These are phyloP conservation scores for Cheilosia urbana DNA, from an alignment of 2,888 invertebrate species.

Conservation along the genomic window DNA sequence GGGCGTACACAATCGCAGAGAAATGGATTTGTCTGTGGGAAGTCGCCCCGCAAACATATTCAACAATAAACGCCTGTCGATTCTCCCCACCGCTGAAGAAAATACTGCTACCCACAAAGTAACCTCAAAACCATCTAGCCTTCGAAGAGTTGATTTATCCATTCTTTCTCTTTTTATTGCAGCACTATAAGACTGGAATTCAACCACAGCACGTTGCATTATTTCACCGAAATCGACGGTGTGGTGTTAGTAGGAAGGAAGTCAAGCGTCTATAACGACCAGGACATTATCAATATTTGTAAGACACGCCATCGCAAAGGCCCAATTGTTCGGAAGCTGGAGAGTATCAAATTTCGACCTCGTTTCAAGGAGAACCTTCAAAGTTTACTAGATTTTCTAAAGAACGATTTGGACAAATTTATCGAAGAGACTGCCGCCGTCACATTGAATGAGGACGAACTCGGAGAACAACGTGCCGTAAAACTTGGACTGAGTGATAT, in stretches of 20 bases:
- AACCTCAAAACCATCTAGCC: conserved; percentile 74
- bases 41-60: conserved; percentile 83
- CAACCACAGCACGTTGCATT: conserved; percentile 91
- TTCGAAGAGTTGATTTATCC: neutral
- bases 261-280: conserved; percentile 78
- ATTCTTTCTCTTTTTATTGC: conserved; percentile 77
- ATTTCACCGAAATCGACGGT: conserved; percentile 95
- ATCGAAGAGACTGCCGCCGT: conserved; percentile 77
- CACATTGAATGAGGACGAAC: conserved; percentile 37
- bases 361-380: conserved; percentile 79
- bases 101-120: conserved; percentile 86
- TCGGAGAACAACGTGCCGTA: conserved; percentile 51
- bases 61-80: conserved; percentile 87
- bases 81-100: conserved; percentile 90
- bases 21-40: conserved; percentile 92
- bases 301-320: conserved; percentile 78
- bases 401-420: conserved; percentile 82
- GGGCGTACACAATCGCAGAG: conserved; percentile 86
- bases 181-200: conserved; percentile 94
- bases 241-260: conserved; percentile 90
- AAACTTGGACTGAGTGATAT: conserved; percentile 80
- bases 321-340: conserved; percentile 81
- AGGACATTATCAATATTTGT: conserved; percentile 78
- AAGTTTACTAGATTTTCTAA: conserved; percentile 81
- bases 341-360: conserved; percentile 81